Percentiles rank a stretch among this genome's conserved stretches.
phyloP scores from a whole-genome alignment of 2,113 vertebrate genomes.

The Thamnophis sirtalis region DNA sequence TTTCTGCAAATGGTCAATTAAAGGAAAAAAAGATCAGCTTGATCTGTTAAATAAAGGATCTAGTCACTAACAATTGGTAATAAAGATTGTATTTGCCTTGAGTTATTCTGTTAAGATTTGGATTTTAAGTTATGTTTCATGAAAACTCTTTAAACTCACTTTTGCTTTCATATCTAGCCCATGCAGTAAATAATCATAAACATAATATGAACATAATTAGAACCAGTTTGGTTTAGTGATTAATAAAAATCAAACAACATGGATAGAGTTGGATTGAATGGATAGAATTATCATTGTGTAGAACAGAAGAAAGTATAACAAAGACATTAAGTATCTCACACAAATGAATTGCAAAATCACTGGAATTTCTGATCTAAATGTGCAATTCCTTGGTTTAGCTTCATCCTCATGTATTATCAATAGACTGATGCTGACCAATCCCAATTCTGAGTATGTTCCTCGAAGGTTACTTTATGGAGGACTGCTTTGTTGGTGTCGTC shows the following conservation, averaged over 20 bases:
- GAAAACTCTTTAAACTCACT: neutral
- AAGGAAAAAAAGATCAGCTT: neutral
- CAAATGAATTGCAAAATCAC: neutral
- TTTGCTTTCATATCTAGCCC: neutral
- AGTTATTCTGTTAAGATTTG: no score
- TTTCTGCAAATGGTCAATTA: neutral
- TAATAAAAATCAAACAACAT: no score
- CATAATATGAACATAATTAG: no score
- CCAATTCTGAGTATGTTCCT: neutral
- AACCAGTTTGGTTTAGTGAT: no score
- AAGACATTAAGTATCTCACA: neutral
- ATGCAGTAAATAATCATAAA: no score
- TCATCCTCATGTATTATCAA: no score
- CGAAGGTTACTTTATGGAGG: neutral
- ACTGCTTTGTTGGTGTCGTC: neutral
- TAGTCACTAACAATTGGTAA: neutral
- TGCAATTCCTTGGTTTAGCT: neutral
- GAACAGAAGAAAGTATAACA: neutral
- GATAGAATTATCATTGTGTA: neutral
- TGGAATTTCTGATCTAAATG: neutral
- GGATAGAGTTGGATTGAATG: no score
- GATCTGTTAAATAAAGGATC: neutral
- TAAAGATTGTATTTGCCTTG: neutral
- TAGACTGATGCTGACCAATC: neutral
- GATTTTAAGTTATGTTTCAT: neutral